Evolutionary conservation across 2,888 invertebrate species (phyloP), one percentile per base, ranked within the genome.

Genomic region (Pseudococcus viburni): DNA sequence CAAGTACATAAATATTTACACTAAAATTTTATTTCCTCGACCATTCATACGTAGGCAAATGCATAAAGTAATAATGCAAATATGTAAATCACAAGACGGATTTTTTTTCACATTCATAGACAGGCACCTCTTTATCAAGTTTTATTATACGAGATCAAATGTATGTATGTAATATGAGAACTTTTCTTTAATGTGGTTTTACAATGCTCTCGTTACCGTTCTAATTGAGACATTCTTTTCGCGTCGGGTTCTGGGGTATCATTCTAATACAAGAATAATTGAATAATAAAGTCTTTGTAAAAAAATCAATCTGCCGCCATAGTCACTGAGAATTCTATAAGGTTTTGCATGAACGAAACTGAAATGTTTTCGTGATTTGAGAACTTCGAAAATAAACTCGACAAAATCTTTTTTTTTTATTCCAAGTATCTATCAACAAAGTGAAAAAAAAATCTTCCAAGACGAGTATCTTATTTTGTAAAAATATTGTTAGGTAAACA

Each of bases 161-260:
- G 64, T 64, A 22, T 8, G 64, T 22, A 64, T 8, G 64, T 64
- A 64, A 64, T 9, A 64, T 22, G 64, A 64, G 64, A 64, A 64
- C 22, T 22, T 64, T 11, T 11, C 19, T 64, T 64, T 22, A 64
- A 64, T 15, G 19, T 64, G 64, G 22, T 64, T 22, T n/a, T 64
- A 64, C 64, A 64, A 64, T 22, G 22, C 0, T 9, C 64, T 22
- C 22, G 22, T 64, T 64, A 22, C 64, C 22, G 64, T 22, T 64
- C 64, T 64, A 64, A 64, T 64, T 64, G 22, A 22, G 64, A 64
- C 22, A 64, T 64, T 64, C 22, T 64, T 19, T 64, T 64, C 22
- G 1, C 15, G 11, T 22, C 9, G 9, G 22, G 19, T 4, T 12
- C 64, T 22, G 9, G 64, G 19, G 64, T 64, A 9, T 64, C 64